Evolutionary conservation across 2,113 vertebrate genomes (phyloP).

Genomic region (Calcarius ornatus): DNA sequence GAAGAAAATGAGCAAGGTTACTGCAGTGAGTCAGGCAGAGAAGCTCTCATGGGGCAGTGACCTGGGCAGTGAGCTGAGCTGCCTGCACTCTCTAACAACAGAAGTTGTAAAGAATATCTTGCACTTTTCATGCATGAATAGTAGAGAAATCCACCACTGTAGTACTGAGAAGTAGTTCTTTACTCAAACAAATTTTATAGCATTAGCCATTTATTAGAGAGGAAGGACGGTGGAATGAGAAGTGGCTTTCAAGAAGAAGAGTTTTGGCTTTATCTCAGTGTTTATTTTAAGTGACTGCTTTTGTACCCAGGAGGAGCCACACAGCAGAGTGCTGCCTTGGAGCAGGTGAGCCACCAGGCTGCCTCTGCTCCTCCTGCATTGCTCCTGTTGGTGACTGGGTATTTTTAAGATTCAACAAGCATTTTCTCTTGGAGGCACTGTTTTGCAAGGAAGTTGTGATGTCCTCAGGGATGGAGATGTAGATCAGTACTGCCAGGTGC

Average conservation of each 20-base stretch:
- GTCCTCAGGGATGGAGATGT: neutral
- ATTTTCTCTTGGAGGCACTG: neutral
- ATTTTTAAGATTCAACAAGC: neutral
- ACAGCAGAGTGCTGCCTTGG: fast-evolving
- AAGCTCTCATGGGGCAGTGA: neutral
- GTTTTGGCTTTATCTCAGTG: neutral
- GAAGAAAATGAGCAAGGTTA: neutral
- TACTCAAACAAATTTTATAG: neutral
- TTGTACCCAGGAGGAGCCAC: neutral
- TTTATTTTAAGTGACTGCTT: neutral
- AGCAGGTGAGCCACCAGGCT: fast-evolving
- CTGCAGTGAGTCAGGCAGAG: neutral
- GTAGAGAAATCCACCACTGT: neutral
- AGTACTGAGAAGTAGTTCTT: neutral
- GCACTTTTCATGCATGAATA: neutral
- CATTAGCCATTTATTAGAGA: neutral
- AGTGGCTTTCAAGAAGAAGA: neutral
- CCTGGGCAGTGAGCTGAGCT: neutral
- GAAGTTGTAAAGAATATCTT: neutral
- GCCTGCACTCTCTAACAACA: neutral
- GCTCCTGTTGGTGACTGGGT: fast-evolving
- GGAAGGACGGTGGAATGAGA: neutral
- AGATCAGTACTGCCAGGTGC: neutral
- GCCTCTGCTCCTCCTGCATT: neutral
- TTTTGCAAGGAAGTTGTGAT: neutral